A percentile compares a stretch with the other conserved stretches of the same genome.
Conservation (phyloP, 2,797 vertebrate genomes). For the Gymnothorax javanicus region DNA sequence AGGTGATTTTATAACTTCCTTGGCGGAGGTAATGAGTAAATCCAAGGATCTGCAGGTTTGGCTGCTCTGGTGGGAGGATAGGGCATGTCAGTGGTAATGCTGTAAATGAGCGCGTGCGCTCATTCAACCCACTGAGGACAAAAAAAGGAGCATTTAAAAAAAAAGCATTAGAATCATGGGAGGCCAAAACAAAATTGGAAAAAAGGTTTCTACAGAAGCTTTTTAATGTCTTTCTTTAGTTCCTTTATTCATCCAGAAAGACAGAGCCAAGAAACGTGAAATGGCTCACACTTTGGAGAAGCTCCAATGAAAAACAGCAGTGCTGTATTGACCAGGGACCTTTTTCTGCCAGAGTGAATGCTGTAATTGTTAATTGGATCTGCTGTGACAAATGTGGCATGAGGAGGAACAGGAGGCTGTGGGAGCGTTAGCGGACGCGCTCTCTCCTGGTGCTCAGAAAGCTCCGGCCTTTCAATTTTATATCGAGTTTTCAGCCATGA, state of each 20-base stretch:
- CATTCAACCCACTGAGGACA: too few species aligned
- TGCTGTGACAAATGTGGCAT: neutral
- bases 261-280: neutral
- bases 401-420: neutral
- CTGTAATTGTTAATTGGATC: slow-evolving; percentile 10
- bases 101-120: too few species aligned
- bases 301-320: neutral
- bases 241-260: neutral
- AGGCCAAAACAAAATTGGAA: neutral
- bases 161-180: too few species aligned
- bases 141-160: too few species aligned
- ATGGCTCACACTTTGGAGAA: neutral
- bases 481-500: neutral
- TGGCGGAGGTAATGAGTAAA: too few species aligned
- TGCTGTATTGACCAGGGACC: neutral
- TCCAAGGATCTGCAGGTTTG: too few species aligned
- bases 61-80: too few species aligned
- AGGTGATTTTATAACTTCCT: too few species aligned
- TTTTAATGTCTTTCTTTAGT: neutral
- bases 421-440: neutral
- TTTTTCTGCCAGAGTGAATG: neutral
- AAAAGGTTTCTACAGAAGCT: neutral
- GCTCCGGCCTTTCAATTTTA: neutral
- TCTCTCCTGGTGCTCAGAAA: neutral
- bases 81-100: too few species aligned